phyloP scores from a whole-genome alignment of 2,888 invertebrate genomes.

The Tetropium fuscum region DNA sequence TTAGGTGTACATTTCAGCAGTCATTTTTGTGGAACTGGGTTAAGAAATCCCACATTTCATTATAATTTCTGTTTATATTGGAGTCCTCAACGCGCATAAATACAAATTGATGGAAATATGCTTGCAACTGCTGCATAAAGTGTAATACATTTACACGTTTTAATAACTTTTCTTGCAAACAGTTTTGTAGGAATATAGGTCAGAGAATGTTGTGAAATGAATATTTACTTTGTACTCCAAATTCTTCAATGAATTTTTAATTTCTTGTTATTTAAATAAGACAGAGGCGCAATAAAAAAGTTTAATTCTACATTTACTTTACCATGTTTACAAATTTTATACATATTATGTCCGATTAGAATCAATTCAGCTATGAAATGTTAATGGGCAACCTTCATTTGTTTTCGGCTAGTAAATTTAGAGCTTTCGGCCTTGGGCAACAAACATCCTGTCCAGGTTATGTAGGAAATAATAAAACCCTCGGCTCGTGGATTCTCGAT shows the following conservation, averaged over 20 bases:
- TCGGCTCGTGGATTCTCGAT: not conserved
- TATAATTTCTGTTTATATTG: constrained; percentile 24
- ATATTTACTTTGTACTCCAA: not conserved
- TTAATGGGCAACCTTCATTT: constrained; percentile 23
- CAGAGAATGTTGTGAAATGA: not conserved
- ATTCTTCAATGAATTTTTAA: too few relatives aligned
- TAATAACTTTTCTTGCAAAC: not conserved
- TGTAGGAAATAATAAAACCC: not conserved
- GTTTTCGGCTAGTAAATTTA: not conserved
- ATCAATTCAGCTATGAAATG: constrained; percentile 10
- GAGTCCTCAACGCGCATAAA: not conserved
- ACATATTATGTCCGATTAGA: not conserved
- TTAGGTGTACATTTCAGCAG: not conserved
- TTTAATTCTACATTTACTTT: too few relatives aligned
- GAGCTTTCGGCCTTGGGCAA: not conserved
- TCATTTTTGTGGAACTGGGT: constrained; percentile 27
- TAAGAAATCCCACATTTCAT: constrained; percentile 27
- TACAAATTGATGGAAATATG: not conserved
- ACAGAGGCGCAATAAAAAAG: too few relatives aligned
- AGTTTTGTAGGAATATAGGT: constrained; percentile 1
- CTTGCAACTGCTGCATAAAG: not conserved
- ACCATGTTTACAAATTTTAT: not conserved
- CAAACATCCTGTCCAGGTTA: not conserved
- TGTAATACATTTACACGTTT: not conserved
- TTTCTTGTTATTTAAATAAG: too few relatives aligned